These are phyloP conservation scores for Cheilinus undulatus DNA, from an alignment of 2,113 vertebrate species.

Conservation along the genomic window DNA sequence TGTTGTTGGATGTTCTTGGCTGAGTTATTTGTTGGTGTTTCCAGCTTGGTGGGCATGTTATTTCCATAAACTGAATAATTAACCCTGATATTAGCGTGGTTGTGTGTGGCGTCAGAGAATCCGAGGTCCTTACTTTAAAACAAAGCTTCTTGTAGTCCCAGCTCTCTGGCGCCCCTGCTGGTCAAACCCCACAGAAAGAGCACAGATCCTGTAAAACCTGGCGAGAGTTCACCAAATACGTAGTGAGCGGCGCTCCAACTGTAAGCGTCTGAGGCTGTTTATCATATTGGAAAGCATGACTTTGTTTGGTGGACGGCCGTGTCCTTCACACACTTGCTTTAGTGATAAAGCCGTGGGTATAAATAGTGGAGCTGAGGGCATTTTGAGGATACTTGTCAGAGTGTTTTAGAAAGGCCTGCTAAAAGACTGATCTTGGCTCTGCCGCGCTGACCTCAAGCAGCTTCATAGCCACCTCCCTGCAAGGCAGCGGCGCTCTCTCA, in stretches of 20 bases:
- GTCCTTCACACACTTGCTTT: conserved; percentile 47
- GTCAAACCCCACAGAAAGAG: not conserved
- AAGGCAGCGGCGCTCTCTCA: conserved; percentile 69
- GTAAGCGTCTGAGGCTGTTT: conserved; percentile 14
- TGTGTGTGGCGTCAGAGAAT: too few species aligned
- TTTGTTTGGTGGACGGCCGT: conserved; percentile 11
- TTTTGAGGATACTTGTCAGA: conserved; percentile 46
- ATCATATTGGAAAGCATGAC: conserved; percentile 30
- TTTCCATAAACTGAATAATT: too few species aligned
- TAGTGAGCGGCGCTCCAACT: not conserved
- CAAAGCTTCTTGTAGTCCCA: too few species aligned
- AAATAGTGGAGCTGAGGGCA: conserved; percentile 39
- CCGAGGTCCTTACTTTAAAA: too few species aligned
- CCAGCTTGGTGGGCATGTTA: too few species aligned
- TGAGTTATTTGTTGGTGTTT: too few species aligned
- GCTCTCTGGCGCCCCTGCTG: too few species aligned
- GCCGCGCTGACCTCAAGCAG: conserved; percentile 68
- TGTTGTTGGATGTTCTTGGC: too few species aligned
- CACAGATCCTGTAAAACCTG: not conserved
- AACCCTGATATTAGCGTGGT: too few species aligned
- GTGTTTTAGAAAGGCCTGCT: conserved; percentile 35
- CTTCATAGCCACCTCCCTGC: conserved; percentile 62
- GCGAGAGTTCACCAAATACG: conserved; percentile 37
- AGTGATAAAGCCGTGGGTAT: conserved; percentile 37
- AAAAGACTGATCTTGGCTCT: conserved; percentile 43